phyloP scores from a whole-genome alignment of 2,888 invertebrate species.

The Euzophera pinguis region DNA sequence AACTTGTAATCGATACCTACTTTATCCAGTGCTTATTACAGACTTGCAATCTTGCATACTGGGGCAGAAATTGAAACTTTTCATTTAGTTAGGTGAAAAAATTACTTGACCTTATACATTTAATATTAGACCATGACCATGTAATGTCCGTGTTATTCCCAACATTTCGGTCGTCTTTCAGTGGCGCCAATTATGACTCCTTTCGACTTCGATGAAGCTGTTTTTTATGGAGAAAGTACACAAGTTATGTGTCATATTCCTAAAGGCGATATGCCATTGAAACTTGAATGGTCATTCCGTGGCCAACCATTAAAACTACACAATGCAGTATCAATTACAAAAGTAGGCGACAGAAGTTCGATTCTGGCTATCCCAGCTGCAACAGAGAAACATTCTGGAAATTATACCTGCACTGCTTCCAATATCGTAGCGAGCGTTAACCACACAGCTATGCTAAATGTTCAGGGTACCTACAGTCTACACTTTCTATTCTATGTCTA shows the following conservation, averaged over 20 bases:
- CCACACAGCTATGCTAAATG: conserved; percentile 81
- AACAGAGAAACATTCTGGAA: conserved; percentile 84
- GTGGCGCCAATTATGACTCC: conserved; percentile 81
- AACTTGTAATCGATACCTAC: conserved; percentile 4
- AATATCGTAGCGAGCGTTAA: conserved; percentile 84
- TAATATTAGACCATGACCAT: not conserved
- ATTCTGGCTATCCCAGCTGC: conserved; percentile 83
- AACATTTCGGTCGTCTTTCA: conserved; percentile 44
- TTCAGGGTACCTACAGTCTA: conserved; percentile 79
- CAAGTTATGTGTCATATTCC: conserved; percentile 79
- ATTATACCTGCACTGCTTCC: conserved; percentile 87
- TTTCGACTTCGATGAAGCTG: conserved; percentile 78
- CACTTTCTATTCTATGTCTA: conserved; percentile 37
- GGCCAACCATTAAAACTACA: conserved; percentile 67
- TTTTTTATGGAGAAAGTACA: conserved; percentile 80
- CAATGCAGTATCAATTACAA: conserved; percentile 72
- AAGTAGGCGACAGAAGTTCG: conserved; percentile 81
- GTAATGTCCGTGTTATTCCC: not conserved
- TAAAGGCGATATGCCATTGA: conserved; percentile 86
- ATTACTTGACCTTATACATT: no score
- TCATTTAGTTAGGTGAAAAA: no score
- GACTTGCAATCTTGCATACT: not conserved
- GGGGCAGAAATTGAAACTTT: not conserved
- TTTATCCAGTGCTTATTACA: not conserved
- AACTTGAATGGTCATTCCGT: conserved; percentile 85